Base-by-base conservation (phyloP, 1,140 invertebrate species). In the Latrodectus geometricus region DNA sequence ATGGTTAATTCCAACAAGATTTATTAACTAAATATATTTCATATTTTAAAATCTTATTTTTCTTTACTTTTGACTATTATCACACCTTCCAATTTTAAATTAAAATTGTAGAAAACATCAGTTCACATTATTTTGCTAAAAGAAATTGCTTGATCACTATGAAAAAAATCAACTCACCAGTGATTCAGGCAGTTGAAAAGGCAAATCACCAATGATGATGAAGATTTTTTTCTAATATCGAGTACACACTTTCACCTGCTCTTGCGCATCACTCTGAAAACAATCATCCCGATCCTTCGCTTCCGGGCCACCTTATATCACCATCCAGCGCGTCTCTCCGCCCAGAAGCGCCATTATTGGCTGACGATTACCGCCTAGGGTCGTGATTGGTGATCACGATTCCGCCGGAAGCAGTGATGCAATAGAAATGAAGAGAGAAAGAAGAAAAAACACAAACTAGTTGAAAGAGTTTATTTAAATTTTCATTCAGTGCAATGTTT, bases 351-450 rank as follows among this genome's bases (percentile, higher is more conserved):
- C n/a, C 49, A 17, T 61, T 21, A 86, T 86, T 86, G 83, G 83
- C n/a, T 49, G 50, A 20, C 72, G 23, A 65, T 86, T 86, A 61
- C 74, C 75, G 83, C 83, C 83, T 86, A 65, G 61, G 83, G 83
- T 49, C 68, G 49, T 86, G 83, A 86, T 86, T 86, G 83, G 83
- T 52, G 75, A 50, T 86, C 83, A 86, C 83, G 75, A 78, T 70
- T 77, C 83, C 75, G 83, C 83, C 83, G 83, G 83, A 86, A 86
- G 83, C 83, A 69, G 83, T 86, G 83, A 86, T 86, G 83, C 75
- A 77, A 75, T 15, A 68, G 69, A 21, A 15, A 14, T n/a, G 52
- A 54, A 75, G 21, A 74, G 54, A 61, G 56, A 35, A 35, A 35
- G 35, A 35, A 35, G 35, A 35, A 78, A 78, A 83, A 61, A 17